Base-by-base conservation (phyloP, 2,797 vertebrate species). In the Manis javanica region DNA sequence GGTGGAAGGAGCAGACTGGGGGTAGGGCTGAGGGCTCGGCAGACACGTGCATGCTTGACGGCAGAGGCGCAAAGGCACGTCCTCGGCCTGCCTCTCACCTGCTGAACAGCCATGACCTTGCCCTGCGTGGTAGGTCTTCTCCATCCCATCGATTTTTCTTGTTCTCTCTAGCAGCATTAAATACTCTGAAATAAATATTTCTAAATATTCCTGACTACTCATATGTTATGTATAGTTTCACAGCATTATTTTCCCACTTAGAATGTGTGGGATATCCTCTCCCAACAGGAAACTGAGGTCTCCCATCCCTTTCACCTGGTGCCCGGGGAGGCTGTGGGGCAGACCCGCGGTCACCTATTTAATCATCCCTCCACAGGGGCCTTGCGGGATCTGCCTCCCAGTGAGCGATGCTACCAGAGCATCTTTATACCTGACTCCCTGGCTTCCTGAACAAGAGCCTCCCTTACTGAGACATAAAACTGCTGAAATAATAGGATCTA, bases 81-180 rank as follows among this genome's bases (percentile, higher is more conserved):
- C 12, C 61, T 57, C 12, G 34, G 84, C 18, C 24, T 46, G 74
- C 29, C 23, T 74, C 29, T 37, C 2, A 4, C 51, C 42, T 37
- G 24, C 64, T 3, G 26, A 61, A 21, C 63, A 75, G 21, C 29
- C 2, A 0, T 5, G 5, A 21, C 19, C 13, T 37, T 34, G 3
- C 19, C n/a, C 39, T n/a, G 1, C 15, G 21, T 16, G 29, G 8
- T 51, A 21, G 4, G 3, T 88, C 90, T 85, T 87, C 64, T 34
- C 16, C 21, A 24, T 29, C 26, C 21, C 49, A 24, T 74, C 86
- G 78, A 26, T 63, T 82, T 49, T 69, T 83, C 42, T 90, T 92
- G 3, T 93, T 94, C 59, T 92, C 49, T 72, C 16, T 64, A 87
- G 66, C 42, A 92, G 51, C 59, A 71, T 87, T 72, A 91, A 59